Evolutionary conservation across 1,140 invertebrate genomes (phyloP).

Genomic region (Stegodyphus dumicola): DNA sequence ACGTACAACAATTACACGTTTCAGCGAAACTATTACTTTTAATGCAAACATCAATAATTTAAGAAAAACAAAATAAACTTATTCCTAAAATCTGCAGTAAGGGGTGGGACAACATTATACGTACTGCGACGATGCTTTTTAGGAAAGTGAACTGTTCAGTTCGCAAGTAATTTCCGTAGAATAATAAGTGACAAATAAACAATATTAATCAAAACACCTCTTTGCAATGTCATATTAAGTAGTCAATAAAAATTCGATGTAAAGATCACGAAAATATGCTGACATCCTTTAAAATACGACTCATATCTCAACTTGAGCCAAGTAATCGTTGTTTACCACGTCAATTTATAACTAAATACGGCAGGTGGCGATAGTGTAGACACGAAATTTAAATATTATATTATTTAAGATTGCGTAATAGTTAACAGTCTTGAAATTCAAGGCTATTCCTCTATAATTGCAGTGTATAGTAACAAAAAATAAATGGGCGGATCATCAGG

Average conservation of each 20-base stretch:
- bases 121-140: constrained; percentile 51
- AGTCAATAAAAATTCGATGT: neutral
- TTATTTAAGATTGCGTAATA: too few relatives aligned
- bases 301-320: constrained; percentile 12
- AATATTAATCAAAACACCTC: too few relatives aligned
- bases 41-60: neutral
- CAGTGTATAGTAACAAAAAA: too few relatives aligned
- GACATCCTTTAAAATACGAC: constrained; percentile 35
- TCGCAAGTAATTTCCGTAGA: too few relatives aligned
- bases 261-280: constrained; percentile 32
- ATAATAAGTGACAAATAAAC: too few relatives aligned
- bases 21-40: too few relatives aligned
- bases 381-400: too few relatives aligned
- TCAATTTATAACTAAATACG: constrained; percentile 48
- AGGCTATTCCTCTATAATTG: too few relatives aligned
- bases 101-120: constrained; percentile 55
- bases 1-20: too few relatives aligned
- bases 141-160: neutral
- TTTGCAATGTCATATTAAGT: too few relatives aligned
- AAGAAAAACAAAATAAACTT: constrained; percentile 21
- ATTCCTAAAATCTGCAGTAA: constrained; percentile 7
- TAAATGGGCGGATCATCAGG: too few relatives aligned
- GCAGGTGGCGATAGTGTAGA: constrained; percentile 45
- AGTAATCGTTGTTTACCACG: constrained; percentile 57
- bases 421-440: too few relatives aligned